These are phyloP conservation scores for Drosophila rufa DNA, from an alignment of 1,140 invertebrate species.

Conservation along the genomic window DNA sequence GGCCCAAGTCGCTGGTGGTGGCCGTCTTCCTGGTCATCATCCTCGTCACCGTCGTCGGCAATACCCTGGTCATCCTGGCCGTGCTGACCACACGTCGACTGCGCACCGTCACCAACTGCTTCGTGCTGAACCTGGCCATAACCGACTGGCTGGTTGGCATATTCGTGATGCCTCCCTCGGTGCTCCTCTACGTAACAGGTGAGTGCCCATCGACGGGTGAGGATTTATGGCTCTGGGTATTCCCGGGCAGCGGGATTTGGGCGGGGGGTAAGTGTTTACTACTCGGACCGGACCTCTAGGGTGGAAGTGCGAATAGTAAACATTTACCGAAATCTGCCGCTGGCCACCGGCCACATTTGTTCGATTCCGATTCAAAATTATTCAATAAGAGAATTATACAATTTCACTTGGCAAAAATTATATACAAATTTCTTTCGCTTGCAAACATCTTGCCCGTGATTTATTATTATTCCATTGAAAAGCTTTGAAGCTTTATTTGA, in stretches of 20 bases:
- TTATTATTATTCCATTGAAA: slow-evolving; percentile 17
- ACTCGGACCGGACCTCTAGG: slow-evolving; percentile 1
- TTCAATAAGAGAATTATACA: slow-evolving; percentile 29
- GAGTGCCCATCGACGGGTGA: slow-evolving; percentile 67
- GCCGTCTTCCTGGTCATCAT: slow-evolving; percentile 87
- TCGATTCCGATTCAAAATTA: slow-evolving; percentile 24
- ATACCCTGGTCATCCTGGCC: slow-evolving; percentile 95
- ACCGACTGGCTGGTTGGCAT: slow-evolving; percentile 96
- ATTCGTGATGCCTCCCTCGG: slow-evolving; percentile 97
- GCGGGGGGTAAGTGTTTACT: slow-evolving; percentile 17
- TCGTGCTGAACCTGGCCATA: slow-evolving; percentile 95
- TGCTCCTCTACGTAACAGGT: slow-evolving; percentile 89
- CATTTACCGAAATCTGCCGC: slow-evolving; percentile 17
- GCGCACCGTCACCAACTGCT: slow-evolving; percentile 97
- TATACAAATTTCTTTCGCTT: slow-evolving; percentile 14
- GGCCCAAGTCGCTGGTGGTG: slow-evolving; percentile 73
- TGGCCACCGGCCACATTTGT: neutral
- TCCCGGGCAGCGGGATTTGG: neutral
- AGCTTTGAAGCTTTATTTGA: slow-evolving; percentile 11
- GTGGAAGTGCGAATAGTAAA: slow-evolving; percentile 31
- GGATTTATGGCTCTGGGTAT: slow-evolving; percentile 23
- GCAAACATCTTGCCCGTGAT: slow-evolving; percentile 30
- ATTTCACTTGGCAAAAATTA: slow-evolving; percentile 16
- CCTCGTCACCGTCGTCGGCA: slow-evolving; percentile 90
- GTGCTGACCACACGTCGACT: slow-evolving; percentile 95